These are phyloP conservation scores for Sarcophaga carnaria DNA, from an alignment of 2,888 invertebrate species.

Conservation along the genomic window DNA sequence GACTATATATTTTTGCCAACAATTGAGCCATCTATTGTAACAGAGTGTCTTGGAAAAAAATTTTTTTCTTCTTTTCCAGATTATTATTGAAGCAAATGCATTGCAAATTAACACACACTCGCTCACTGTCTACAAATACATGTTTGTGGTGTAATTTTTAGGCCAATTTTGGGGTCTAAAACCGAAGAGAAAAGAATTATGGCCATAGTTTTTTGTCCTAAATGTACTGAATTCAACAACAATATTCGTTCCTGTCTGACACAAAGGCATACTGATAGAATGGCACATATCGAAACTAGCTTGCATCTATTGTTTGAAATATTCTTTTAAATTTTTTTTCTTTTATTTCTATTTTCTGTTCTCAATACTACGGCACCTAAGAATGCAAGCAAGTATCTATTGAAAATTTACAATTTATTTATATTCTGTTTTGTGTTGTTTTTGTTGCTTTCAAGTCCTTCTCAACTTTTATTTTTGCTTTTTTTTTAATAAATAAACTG, in stretches of 20 bases:
- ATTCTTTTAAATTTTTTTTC: neutral
- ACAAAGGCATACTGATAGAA: neutral
- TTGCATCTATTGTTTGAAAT: slow-evolving; percentile 34
- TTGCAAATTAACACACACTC: slow-evolving; percentile 40
- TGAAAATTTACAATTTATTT: too few relatives aligned
- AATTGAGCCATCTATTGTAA: slow-evolving; percentile 23
- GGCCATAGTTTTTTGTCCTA: slow-evolving; percentile 68
- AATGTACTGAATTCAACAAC: slow-evolving; percentile 54
- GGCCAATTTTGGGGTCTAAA: slow-evolving; percentile 60
- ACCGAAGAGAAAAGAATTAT: slow-evolving; percentile 62
- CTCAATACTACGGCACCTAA: neutral
- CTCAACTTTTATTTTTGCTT: too few relatives aligned
- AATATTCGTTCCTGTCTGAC: neutral
- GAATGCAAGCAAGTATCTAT: neutral
- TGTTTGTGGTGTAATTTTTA: slow-evolving; percentile 64
- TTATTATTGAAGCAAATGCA: slow-evolving; percentile 47
- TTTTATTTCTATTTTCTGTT: too few relatives aligned
- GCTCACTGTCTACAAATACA: slow-evolving; percentile 45
- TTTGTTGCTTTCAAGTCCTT: slow-evolving; percentile 2
- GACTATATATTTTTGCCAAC: slow-evolving; percentile 22
- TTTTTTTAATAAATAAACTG: slow-evolving; percentile 41
- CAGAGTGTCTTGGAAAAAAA: neutral
- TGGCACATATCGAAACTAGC: neutral
- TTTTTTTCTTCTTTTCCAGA: neutral
- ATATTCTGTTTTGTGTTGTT: too few relatives aligned